Evolutionary conservation across 2,888 invertebrate genomes (phyloP).

Genomic region (Drosophila percnosoma): DNA sequence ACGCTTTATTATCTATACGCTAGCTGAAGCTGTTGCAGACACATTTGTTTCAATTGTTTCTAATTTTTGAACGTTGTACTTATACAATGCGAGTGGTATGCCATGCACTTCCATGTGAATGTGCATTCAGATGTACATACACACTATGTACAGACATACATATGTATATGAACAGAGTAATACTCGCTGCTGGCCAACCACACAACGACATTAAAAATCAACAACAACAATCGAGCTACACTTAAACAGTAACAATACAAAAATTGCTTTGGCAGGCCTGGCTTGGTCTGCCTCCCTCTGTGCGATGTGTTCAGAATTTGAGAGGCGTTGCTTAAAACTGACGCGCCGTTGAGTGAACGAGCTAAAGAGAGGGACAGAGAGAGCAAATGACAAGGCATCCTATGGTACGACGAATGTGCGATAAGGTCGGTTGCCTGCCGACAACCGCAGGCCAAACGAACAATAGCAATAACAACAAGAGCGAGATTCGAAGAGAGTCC

Average conservation of each 20-base stretch:
- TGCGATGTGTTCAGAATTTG: constrained; percentile 42
- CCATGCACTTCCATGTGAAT: constrained; percentile 7
- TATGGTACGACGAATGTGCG: constrained; percentile 52
- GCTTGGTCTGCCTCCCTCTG: constrained; percentile 55
- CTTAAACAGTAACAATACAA: constrained; percentile 38
- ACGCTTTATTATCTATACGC: constrained; percentile 28
- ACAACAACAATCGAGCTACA: constrained; percentile 54
- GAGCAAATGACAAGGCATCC: constrained; percentile 28
- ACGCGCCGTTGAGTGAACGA: constrained; percentile 45
- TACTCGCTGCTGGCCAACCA: constrained; percentile 63
- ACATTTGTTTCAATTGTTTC: constrained; percentile 37
- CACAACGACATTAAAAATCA: constrained; percentile 57
- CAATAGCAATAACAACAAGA: constrained; percentile 20
- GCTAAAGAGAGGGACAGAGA: constrained; percentile 40
- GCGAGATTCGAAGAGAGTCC: constrained; percentile 26
- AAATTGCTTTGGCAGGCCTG: constrained; percentile 46
- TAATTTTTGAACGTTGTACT: constrained; percentile 34
- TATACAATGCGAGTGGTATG: constrained; percentile 28
- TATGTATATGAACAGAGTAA: constrained; percentile 9
- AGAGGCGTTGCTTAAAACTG: constrained; percentile 78
- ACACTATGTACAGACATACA: neutral
- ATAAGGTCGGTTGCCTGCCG: constrained; percentile 63
- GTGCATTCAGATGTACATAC: constrained; percentile 1
- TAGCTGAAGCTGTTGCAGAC: constrained; percentile 12
- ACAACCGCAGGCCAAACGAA: constrained; percentile 35